phyloP scores from a whole-genome alignment of 2,888 invertebrate genomes.

The Oscheius sp. region DNA sequence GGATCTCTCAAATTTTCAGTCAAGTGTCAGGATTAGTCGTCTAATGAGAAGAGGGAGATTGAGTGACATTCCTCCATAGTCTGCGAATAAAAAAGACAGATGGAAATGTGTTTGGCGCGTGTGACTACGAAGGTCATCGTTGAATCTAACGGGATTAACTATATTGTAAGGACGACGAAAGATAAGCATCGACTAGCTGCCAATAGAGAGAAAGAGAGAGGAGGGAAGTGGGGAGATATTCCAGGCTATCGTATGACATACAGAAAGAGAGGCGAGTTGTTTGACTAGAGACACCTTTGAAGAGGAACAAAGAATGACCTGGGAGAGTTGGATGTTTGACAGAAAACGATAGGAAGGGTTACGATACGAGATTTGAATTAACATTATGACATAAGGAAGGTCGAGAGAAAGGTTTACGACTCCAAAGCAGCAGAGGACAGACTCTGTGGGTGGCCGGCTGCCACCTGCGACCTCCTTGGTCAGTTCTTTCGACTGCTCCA shows the following conservation, averaged over 20 bases:
- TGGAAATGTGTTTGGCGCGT: no score
- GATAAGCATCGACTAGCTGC: neutral
- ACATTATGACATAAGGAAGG: neutral
- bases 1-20: no score
- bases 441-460: constrained; percentile 15
- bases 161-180: neutral
- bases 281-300: neutral
- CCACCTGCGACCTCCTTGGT: constrained; percentile 18
- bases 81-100: no score
- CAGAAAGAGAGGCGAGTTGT: neutral
- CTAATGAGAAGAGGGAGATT: neutral
- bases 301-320: constrained; percentile 9
- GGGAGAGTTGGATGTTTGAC: no score
- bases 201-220: neutral
- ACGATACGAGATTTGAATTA: neutral
- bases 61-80: no score
- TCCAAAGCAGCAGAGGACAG: neutral
- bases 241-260: neutral
- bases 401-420: constrained; percentile 11
- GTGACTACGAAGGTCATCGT: no score
- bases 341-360: no score
- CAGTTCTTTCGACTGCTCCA: no score
- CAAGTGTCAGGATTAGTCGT: neutral
- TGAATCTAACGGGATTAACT: constrained; percentile 8
- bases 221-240: neutral